phyloP scores from a whole-genome alignment of 2,888 invertebrate species.

The Cosmopolites sordidus region DNA sequence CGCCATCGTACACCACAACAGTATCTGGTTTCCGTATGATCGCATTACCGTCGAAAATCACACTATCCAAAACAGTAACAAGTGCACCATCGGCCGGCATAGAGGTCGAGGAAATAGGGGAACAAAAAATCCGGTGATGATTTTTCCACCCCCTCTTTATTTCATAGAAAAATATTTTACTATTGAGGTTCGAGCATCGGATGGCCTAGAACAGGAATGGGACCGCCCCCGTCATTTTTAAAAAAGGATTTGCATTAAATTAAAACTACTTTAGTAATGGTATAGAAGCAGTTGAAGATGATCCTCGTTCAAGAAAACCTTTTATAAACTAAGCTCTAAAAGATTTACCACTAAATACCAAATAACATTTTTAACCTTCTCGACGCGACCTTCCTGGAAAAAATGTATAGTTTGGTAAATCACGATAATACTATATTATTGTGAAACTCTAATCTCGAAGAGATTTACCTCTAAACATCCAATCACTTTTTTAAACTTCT shows the following conservation, averaged over 20 bases:
- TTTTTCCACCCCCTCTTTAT: conserved; percentile 2
- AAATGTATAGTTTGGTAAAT: too few species aligned
- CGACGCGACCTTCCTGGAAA: too few species aligned
- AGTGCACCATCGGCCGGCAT: conserved; percentile 25
- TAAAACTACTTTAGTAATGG: too few species aligned
- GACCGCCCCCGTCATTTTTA: neutral
- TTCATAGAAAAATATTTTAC: conserved; percentile 5
- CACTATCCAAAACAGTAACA: conserved; percentile 9
- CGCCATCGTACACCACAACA: too few species aligned
- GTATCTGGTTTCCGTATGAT: neutral
- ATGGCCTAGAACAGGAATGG: neutral
- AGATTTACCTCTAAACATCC: too few species aligned
- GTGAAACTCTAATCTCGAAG: too few species aligned
- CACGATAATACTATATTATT: too few species aligned
- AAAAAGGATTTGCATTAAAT: neutral
- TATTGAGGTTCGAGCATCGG: neutral
- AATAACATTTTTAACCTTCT: too few species aligned
- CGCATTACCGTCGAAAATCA: neutral
- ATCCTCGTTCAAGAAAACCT: neutral
- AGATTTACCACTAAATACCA: too few species aligned
- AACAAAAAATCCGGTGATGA: conserved; percentile 2
- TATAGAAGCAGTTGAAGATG: too few species aligned
- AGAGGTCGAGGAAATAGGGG: conserved; percentile 4
- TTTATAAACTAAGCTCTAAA: too few species aligned
- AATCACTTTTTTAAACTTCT: too few species aligned